Base-by-base conservation (phyloP, 1,140 invertebrate genomes). In the Tetranychus urticae region DNA sequence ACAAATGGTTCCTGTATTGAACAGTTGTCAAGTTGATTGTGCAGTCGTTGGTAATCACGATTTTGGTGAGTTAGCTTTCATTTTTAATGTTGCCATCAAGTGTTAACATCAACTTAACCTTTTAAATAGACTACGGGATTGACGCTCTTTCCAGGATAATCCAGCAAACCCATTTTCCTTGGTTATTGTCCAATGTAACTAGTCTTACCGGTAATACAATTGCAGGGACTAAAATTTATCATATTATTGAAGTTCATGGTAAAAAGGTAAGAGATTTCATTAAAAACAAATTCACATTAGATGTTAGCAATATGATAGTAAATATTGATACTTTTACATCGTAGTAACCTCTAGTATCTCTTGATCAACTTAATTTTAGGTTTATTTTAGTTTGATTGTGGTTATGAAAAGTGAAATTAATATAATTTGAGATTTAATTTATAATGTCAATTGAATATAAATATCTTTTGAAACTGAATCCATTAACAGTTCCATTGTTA, bases 31-130 rank as follows among this genome's bases (percentile, higher is more conserved):
- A 14, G 84, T 85, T 1, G 80, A 85, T 66, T 88, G 85, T 72
- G 84, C 88, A 13, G 86, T 90, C 5, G 86, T 82, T 72, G 88
- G 88, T 37, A 92, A 92, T 71, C 88, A 92, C 74, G 88, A 92
- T 73, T 92, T 92, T 77, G 88, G 86, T 89, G 73, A 79, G 77
- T 71, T 58, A 57, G 6, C 33, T 34, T 13, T 5, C n/a, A 8
- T 57, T 6, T 4, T 7, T 52, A 52, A 52, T 6, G 39, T 42
- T 42, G 10, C 10, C 39, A 42, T 42, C 5, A 42, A 6, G 5
- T 6, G 10, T 33, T 52, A 14, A 1, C 14, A 33, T 8, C 33
- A 6, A 33, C n/a, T 35, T 34, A 57, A 1, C 37, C 3, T 48
- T 63, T 31, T 58, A 55, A 42, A 23, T 71, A 90, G 87, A 92